Evolutionary conservation across 2,888 invertebrate genomes (phyloP).

Genomic region (Conomelus anceps): DNA sequence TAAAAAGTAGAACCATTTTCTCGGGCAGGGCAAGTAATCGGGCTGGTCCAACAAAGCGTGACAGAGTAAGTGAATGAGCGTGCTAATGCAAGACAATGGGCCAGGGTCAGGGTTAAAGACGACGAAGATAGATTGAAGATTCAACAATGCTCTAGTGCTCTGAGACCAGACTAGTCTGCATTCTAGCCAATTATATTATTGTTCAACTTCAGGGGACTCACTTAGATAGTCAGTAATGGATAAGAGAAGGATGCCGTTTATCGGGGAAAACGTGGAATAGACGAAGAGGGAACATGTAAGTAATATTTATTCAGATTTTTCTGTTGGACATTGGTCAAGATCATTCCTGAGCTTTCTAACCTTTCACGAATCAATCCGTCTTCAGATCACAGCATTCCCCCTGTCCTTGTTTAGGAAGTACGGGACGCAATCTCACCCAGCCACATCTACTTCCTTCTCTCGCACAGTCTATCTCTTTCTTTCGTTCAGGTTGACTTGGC

Average conservation of each 20-base stretch:
- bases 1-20: neutral
- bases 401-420: neutral
- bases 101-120: neutral
- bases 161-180: neutral
- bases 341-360: neutral
- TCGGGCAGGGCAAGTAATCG: too few species aligned
- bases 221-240: neutral
- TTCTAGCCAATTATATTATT: neutral
- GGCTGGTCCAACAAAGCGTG: neutral
- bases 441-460: too few species aligned
- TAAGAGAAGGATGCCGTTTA: neutral
- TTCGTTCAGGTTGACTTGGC: neutral
- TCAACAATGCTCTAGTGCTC: neutral
- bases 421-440: neutral
- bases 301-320: neutral
- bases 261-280: too few species aligned
- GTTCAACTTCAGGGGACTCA: neutral
- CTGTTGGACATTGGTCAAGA: neutral
- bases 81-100: neutral
- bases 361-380: neutral
- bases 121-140: neutral
- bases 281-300: neutral
- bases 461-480: too few species aligned
- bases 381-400: neutral
- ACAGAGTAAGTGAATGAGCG: neutral